Percentiles rank a stretch among this genome's conserved stretches.
Conservation (phyloP, 2,113 vertebrate species). For the Protomyctophum bolini region DNA sequence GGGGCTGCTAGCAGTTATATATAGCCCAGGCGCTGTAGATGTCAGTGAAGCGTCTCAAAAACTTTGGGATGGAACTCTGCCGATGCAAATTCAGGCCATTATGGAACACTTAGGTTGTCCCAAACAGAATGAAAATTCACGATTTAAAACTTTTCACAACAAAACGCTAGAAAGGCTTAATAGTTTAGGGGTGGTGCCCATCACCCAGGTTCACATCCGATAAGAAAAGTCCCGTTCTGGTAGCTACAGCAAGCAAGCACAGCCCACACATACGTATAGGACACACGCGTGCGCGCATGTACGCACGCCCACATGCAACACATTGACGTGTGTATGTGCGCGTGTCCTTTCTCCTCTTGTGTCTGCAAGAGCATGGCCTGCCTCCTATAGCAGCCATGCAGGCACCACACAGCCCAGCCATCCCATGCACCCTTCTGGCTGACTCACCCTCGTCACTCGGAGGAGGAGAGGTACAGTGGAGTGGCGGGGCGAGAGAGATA, state of each 20-base stretch:
- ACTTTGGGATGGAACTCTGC: slow-evolving; percentile 23
- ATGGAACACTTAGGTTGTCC: slow-evolving; percentile 30
- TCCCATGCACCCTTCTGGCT: slow-evolving; percentile 22
- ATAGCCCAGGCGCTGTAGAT: slow-evolving; percentile 45
- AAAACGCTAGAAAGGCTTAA: too few species aligned
- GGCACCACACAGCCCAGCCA: slow-evolving; percentile 41
- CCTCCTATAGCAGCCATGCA: slow-evolving; percentile 61
- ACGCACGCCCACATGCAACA: too few species aligned
- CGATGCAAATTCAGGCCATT: slow-evolving; percentile 22
- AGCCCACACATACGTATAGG: too few species aligned
- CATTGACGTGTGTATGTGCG: not conserved
- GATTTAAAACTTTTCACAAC: slow-evolving; percentile 5
- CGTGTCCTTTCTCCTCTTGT: slow-evolving; percentile 48
- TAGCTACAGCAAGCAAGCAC: too few species aligned
- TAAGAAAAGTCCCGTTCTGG: too few species aligned
- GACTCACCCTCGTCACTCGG: slow-evolving; percentile 55
- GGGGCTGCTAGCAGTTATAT: slow-evolving; percentile 56
- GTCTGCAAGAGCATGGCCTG: slow-evolving; percentile 60
- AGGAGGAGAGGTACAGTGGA: too few species aligned
- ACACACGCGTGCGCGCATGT: slow-evolving; percentile 7
- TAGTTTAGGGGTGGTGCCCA: too few species aligned
- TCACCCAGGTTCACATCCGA: too few species aligned
- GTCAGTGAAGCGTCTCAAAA: slow-evolving; percentile 59
- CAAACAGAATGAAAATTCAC: slow-evolving; percentile 22
- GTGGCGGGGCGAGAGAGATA: slow-evolving; percentile 14